phyloP scores from a whole-genome alignment of 2,888 invertebrate genomes.

The Chorisops tibialis region DNA sequence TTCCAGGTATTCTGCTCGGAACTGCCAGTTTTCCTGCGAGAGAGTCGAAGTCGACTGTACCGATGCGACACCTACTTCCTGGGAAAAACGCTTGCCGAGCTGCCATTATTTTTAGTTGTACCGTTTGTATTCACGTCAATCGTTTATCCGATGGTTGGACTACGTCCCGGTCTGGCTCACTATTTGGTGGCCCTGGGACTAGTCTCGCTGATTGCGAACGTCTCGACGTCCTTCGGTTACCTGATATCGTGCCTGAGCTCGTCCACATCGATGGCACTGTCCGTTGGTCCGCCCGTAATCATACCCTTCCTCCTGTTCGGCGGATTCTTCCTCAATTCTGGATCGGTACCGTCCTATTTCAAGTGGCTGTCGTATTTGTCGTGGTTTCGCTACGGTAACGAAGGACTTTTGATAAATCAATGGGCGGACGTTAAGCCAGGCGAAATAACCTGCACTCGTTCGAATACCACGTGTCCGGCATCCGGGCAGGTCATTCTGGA shows the following conservation, averaged over 20 bases:
- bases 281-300: slow-evolving; percentile 86
- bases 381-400: slow-evolving; percentile 91
- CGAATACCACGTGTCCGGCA: slow-evolving; percentile 73
- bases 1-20: slow-evolving; percentile 83
- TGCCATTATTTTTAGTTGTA: slow-evolving; percentile 79
- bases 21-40: slow-evolving; percentile 82
- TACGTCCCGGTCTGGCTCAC: slow-evolving; percentile 68
- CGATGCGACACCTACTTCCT: slow-evolving; percentile 87
- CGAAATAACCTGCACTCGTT: slow-evolving; percentile 69
- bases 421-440: slow-evolving; percentile 74
- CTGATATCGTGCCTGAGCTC: slow-evolving; percentile 83
- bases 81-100: slow-evolving; percentile 84
- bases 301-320: slow-evolving; percentile 94
- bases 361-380: slow-evolving; percentile 84
- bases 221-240: slow-evolving; percentile 88
- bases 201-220: slow-evolving; percentile 80
- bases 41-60: slow-evolving; percentile 87
- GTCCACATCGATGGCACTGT: slow-evolving; percentile 81
- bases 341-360: slow-evolving; percentile 81
- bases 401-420: slow-evolving; percentile 83
- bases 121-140: slow-evolving; percentile 79
- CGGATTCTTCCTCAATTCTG: slow-evolving; percentile 90
- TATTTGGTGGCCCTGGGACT: slow-evolving; percentile 68
- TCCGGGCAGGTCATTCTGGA: slow-evolving; percentile 75
- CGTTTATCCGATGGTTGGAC: slow-evolving; percentile 85